These are phyloP conservation scores for Phalacrocorax aristotelis DNA, from an alignment of 2,113 vertebrate species.

Conservation along the genomic window DNA sequence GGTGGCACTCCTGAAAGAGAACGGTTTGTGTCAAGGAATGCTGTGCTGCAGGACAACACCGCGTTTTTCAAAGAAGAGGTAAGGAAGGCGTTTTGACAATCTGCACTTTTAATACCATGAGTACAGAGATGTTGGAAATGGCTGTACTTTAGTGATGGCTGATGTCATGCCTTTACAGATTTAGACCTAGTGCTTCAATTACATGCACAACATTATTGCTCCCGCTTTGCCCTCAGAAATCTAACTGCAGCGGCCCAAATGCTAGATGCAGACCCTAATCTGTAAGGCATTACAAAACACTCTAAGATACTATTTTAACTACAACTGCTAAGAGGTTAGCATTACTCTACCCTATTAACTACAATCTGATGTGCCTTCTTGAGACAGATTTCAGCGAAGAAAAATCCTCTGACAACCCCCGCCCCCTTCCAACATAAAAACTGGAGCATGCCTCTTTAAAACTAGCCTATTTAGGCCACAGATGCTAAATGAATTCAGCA, in stretches of 20 bases:
- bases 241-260: not conserved
- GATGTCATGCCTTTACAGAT: not conserved
- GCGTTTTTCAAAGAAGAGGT: not conserved
- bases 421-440: constrained; percentile 28
- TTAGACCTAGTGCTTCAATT: not conserved
- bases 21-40: not conserved
- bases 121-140: not conserved
- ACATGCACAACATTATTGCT: not conserved
- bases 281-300: not conserved
- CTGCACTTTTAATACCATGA: too few relatives aligned
- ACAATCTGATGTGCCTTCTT: not conserved
- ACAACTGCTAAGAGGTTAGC: not conserved
- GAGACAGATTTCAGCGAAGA: not conserved
- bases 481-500: constrained; percentile 79
- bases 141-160: not conserved
- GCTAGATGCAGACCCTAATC: not conserved
- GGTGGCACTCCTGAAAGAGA: not conserved
- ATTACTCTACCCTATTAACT: not conserved
- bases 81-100: not conserved
- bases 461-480: constrained; percentile 73
- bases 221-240: not conserved
- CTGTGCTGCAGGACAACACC: not conserved
- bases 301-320: not conserved
- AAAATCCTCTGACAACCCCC: constrained; percentile 35
- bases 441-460: constrained; percentile 69